Evolutionary conservation across 2,797 vertebrate genomes (phyloP), one percentile per base, ranked within the genome.

Genomic region (Eupleurogrammus muticus): DNA sequence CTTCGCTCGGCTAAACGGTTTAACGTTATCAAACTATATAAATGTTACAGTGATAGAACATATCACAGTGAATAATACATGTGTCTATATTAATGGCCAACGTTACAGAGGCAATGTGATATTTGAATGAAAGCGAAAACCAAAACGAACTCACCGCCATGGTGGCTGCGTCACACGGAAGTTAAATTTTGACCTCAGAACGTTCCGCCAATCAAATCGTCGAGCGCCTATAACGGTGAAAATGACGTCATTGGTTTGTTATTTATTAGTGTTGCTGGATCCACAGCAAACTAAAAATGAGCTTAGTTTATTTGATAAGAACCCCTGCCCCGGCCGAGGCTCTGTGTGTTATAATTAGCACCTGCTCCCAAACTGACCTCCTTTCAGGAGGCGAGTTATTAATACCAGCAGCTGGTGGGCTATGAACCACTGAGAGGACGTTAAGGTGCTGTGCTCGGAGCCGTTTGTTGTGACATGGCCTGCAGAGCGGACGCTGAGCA

Each of bases 61-160:
- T 23, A 1, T 24, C 46, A 13, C 5, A 6, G 0, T 13, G 28
- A n/a, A n/a, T 3, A 20, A 46, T 1, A 13, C 0, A 44, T 8
- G 5, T 44, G 5, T 1, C 5, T 17, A 6, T n/a, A 10, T 44
- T 44, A 44, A 44, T 44, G 17, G 17, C 5, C 17, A 28, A 28
- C 3, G 28, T 28, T 28, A 44, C 40, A 7, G 7, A 17, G 0
- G 0, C 3, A 24, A 51, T 62, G 9, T 36, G 0, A n/a, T 62
- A 12, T 65, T 70, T 80, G 64, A 87, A 85, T 70, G 52, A 47
- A 78, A 70, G 20, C 35, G 58, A 59, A 73, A 56, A 36, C 0
- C 23, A 32, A n/a, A 17, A 72, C 73, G 62, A 78, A 92, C 89
- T 91, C 80, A 92, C 92, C 90, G 90, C 91, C 91, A 93, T 93